Evolutionary conservation across 2,888 invertebrate genomes (phyloP).

Genomic region (Dryocosmus kuriphilus): DNA sequence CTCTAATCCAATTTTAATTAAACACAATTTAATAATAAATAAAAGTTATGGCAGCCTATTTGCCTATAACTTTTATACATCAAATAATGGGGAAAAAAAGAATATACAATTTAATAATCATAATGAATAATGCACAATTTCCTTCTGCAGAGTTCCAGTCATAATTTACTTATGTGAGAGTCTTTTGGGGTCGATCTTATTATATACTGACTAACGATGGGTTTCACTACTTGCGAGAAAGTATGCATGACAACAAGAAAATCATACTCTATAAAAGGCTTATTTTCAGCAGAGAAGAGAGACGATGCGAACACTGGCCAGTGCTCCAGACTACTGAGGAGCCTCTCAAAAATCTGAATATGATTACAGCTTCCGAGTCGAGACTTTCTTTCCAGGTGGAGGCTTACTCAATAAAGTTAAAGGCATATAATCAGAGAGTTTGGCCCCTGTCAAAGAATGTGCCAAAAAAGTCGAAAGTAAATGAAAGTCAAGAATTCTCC

Average conservation of each 20-base stretch:
- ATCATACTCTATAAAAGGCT: neutral
- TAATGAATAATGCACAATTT: neutral
- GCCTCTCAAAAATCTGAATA: constrained; percentile 25
- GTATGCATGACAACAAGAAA: neutral
- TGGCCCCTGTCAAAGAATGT: constrained; percentile 19
- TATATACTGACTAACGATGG: neutral
- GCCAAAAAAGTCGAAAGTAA: constrained; percentile 38
- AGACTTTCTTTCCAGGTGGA: constrained; percentile 5
- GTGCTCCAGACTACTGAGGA: neutral
- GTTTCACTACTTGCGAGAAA: neutral
- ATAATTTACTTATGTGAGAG: neutral
- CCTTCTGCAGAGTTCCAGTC: neutral
- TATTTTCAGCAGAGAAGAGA: neutral
- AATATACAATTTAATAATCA: no score
- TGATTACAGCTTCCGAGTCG: constrained; percentile 4
- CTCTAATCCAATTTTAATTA: neutral
- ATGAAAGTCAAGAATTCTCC: constrained; percentile 30
- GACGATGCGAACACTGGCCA: constrained; percentile 4
- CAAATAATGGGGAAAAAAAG: no score
- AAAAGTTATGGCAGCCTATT: no score
- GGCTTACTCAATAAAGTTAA: constrained; percentile 18
- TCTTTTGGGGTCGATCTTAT: neutral
- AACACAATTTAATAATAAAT: neutral
- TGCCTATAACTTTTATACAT: no score
- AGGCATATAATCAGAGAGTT: constrained; percentile 13